Evolutionary conservation across 1,140 invertebrate genomes (phyloP), one percentile per base, ranked within the genome.

Genomic region (Drosophila repletoides): DNA sequence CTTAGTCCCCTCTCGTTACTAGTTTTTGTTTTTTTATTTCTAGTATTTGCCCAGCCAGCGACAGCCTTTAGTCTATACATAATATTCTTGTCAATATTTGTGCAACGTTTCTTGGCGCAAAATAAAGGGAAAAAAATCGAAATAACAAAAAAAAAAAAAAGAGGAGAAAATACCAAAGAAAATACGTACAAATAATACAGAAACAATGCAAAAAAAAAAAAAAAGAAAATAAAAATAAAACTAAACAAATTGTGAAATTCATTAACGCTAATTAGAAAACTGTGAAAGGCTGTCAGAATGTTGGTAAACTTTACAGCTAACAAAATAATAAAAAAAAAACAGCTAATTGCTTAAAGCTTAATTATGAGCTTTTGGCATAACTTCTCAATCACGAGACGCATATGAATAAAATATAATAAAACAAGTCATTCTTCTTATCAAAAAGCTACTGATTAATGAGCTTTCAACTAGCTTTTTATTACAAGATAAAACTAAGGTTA

Each of bases 251-350:
- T 79, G 65, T 46, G 58, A 60, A 31, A 72, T 58, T 52, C 53
- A 69, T 83, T 69, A 58, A 58, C 61, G 46, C 46, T 76, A 80
- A 76, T 81, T 76, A 69, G 61, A 52, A 61, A 61, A 40, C 17
- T n/a, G 17, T 19, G 2, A 38, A 66, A 59, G n/a, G 12, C n/a
- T 40, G 45, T 40, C 55, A 59, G 34, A 26, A 52, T 28, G 46
- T 59, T 52, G 17, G 43, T 19, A 7, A 52, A 52, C 10, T 40
- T 49, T 22, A 49, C 17, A 21, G 33, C 22, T 5, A 21, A 15
- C 10, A 46, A 24, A 9, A 26, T 43, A n/a, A n/a, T n/a, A n/a
- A n/a, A n/a, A n/a, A n/a, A n/a, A n/a, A n/a, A n/a, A n/a, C n/a
- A n/a, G n/a, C n/a, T 36, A 28, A 29, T 14, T 12, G 40, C 10